Conservation (phyloP, 2,797 vertebrate genomes). For the Lutjanus argentimaculatus region DNA sequence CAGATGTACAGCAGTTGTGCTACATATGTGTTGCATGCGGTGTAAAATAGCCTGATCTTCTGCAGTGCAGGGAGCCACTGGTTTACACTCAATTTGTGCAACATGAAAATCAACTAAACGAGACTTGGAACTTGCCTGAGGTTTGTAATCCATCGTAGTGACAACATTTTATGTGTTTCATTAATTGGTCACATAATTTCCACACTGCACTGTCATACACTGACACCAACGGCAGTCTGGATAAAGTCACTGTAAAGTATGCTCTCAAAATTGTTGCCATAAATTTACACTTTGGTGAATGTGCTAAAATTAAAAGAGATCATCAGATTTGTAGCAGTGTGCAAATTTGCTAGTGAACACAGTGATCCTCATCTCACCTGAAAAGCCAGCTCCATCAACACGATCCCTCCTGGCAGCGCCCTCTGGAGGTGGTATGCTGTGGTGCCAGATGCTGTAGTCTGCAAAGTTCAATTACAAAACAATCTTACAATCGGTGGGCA, state of each 20-base stretch:
- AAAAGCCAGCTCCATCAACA: slow-evolving; percentile 97
- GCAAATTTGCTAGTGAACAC: too few species aligned
- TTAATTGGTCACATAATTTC: too few species aligned
- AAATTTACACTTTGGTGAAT: not conserved
- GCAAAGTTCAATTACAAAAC: slow-evolving; percentile 37
- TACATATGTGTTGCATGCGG: too few species aligned
- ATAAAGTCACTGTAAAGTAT: not conserved
- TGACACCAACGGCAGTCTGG: not conserved
- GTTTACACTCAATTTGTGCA: not conserved
- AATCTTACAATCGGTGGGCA: not conserved
- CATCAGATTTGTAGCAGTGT: not conserved
- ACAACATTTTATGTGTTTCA: not conserved
- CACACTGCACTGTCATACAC: too few species aligned
- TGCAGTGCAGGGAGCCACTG: not conserved
- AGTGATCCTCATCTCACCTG: slow-evolving; percentile 85
- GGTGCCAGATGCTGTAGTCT: slow-evolving; percentile 86
- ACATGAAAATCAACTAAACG: not conserved
- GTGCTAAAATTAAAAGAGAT: not conserved
- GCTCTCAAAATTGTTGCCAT: too few species aligned
- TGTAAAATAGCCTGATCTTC: not conserved
- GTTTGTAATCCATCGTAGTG: not conserved
- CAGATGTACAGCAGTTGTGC: too few species aligned
- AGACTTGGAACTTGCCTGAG: not conserved
- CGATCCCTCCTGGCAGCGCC: slow-evolving; percentile 97
- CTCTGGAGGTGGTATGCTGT: slow-evolving; percentile 95